Conservation (phyloP, 2,888 invertebrate genomes). For the Parascotia fuliginaria region DNA sequence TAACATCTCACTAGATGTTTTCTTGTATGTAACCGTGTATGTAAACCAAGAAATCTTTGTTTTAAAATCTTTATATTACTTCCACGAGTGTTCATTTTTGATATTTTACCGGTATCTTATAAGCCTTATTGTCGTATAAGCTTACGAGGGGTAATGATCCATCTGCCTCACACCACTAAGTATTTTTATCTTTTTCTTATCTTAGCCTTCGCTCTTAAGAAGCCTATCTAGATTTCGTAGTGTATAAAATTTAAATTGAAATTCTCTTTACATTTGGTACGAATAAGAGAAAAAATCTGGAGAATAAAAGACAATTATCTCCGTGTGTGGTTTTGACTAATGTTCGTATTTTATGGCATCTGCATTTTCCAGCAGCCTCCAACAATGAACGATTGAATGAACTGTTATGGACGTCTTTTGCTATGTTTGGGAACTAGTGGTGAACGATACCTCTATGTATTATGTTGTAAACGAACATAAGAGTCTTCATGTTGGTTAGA, state of each 20-base stretch:
- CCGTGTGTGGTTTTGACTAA: background rate
- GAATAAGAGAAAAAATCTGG: conserved; percentile 9
- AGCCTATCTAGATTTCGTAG: conserved; percentile 48
- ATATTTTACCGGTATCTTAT: conserved; percentile 3
- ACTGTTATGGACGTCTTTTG: too few species aligned
- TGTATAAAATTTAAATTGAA: conserved; percentile 37
- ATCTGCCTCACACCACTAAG: conserved; percentile 50
- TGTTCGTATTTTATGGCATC: too few species aligned
- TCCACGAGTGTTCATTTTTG: background rate
- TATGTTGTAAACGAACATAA: too few species aligned
- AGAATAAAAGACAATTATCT: background rate
- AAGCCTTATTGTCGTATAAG: conserved; percentile 5
- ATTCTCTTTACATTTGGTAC: conserved; percentile 38
- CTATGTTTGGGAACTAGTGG: too few species aligned
- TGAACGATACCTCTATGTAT: too few species aligned
- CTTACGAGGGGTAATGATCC: conserved; percentile 54
- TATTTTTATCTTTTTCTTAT: conserved; percentile 48
- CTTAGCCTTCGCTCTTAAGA: conserved; percentile 27
- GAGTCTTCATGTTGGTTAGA: too few species aligned
- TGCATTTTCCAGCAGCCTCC: too few species aligned
- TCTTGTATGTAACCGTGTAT: too few species aligned
- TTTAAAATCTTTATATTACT: too few species aligned
- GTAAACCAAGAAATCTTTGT: too few species aligned
- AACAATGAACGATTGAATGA: too few species aligned
- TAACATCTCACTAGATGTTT: too few species aligned